A percentile compares a stretch with the other conserved stretches of the same genome.
phyloP scores from a whole-genome alignment of 2,888 invertebrate species.

The Drosophila pseudotalamancana region DNA sequence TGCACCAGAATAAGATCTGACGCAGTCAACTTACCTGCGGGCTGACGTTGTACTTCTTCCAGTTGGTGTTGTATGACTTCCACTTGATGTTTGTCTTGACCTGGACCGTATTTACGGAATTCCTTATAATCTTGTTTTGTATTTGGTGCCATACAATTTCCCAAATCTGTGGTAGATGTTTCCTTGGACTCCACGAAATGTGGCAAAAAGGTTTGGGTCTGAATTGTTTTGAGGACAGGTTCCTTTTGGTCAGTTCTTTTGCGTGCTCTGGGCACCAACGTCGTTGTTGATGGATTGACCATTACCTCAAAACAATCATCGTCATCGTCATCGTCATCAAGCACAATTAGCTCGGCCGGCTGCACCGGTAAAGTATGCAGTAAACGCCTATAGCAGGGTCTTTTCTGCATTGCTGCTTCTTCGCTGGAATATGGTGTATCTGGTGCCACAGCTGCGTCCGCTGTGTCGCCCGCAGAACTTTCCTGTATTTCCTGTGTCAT shows the following conservation, averaged over 20 bases:
- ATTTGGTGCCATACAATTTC: not conserved
- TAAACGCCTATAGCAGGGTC: slow-evolving; percentile 48
- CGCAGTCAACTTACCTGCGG: slow-evolving; percentile 1
- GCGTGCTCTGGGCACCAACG: slow-evolving; percentile 38
- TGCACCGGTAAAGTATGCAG: slow-evolving; percentile 35
- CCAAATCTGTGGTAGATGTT: slow-evolving; percentile 62
- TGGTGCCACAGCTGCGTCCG: slow-evolving; percentile 13
- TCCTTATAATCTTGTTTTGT: not conserved
- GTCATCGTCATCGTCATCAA: slow-evolving; percentile 63
- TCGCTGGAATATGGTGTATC: slow-evolving; percentile 36
- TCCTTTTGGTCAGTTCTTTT: not conserved
- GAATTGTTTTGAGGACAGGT: slow-evolving; percentile 8
- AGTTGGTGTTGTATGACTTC: not conserved
- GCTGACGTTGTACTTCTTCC: not conserved
- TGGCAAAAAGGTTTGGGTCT: slow-evolving; percentile 38
- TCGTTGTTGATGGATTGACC: slow-evolving; percentile 44
- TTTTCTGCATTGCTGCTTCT: slow-evolving; percentile 20
- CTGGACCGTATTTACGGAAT: not conserved
- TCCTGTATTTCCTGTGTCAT: slow-evolving; percentile 6
- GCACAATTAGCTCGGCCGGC: slow-evolving; percentile 51
- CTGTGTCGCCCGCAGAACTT: not conserved
- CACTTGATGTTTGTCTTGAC: not conserved
- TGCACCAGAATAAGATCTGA: too few species aligned
- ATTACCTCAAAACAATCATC: slow-evolving; percentile 59
- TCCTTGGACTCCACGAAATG: slow-evolving; percentile 30